phyloP scores from a whole-genome alignment of 2,113 vertebrate species.

The Lontra canadensis region DNA sequence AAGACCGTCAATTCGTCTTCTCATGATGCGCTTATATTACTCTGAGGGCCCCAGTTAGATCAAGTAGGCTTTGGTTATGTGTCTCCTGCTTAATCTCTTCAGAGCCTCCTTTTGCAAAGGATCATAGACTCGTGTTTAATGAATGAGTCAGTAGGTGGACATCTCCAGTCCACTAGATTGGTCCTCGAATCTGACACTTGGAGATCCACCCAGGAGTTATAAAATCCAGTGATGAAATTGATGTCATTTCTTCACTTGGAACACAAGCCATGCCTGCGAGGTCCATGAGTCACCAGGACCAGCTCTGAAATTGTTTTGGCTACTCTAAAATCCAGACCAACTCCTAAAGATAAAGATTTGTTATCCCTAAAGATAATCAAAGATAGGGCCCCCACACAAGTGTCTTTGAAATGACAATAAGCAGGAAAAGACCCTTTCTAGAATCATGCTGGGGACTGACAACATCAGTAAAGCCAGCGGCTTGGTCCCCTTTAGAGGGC shows the following conservation, averaged over 20 bases:
- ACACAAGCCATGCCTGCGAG: not conserved
- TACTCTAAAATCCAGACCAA: not conserved
- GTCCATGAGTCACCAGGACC: not conserved
- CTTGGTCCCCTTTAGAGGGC: not conserved
- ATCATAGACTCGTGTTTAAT: not conserved
- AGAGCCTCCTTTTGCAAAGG: not conserved
- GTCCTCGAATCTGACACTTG: not conserved
- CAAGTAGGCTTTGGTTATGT: not conserved
- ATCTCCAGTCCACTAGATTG: fast-evolving
- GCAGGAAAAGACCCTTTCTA: not conserved
- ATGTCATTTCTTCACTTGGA: not conserved
- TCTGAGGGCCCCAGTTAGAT: not conserved
- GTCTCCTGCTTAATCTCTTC: too few relatives aligned
- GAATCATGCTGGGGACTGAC: too few relatives aligned
- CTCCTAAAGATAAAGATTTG: not conserved
- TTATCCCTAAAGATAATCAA: not conserved
- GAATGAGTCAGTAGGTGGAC: not conserved
- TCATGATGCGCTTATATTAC: not conserved
- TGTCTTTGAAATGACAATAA: not conserved
- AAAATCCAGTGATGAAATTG: not conserved
- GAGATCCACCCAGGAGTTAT: not conserved
- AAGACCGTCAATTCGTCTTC: not conserved
- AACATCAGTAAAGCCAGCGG: not conserved
- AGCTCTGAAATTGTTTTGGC: not conserved
- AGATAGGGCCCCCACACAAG: not conserved